A percentile compares a stretch with the other conserved stretches of the same genome.
Evolutionary conservation across 2,888 invertebrate species (phyloP).

Genomic region (Meteorus colon): DNA sequence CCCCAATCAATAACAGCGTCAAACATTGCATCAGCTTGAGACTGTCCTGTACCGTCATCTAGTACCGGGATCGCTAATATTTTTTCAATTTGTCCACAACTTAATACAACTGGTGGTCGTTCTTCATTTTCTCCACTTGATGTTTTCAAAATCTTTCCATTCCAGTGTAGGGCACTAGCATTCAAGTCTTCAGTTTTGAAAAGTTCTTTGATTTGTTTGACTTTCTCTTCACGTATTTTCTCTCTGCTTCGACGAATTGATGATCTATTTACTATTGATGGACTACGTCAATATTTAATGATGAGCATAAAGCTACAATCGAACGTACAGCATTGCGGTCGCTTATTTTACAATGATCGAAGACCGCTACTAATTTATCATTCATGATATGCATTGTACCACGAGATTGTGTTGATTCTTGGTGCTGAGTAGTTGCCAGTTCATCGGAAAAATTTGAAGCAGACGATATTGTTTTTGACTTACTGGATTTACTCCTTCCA

Average conservation of each 20-base stretch:
- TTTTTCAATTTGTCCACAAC: constrained; percentile 37
- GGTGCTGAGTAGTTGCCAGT: constrained; percentile 18
- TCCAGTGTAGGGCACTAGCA: constrained; percentile 41
- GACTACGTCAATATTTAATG: constrained; percentile 25
- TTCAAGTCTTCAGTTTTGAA: constrained; percentile 40
- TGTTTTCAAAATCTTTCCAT: constrained; percentile 39
- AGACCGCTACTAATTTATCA: constrained; percentile 34
- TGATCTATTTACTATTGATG: constrained; percentile 41
- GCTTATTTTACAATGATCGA: constrained; percentile 39
- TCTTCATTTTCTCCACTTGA: constrained; percentile 37
- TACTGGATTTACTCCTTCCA: constrained; percentile 32
- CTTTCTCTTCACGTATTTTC: constrained; percentile 31
- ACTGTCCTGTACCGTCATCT: constrained; percentile 42
- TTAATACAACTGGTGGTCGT: constrained; percentile 44
- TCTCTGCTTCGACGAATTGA: constrained; percentile 33
- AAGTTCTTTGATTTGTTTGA: constrained; percentile 32
- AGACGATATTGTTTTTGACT: constrained; percentile 22
- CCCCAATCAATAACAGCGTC: constrained; percentile 45
- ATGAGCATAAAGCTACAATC: constrained; percentile 19
- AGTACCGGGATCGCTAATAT: constrained; percentile 41
- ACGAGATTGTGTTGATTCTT: background rate
- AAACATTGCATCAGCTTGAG: constrained; percentile 43
- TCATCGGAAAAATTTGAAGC: constrained; percentile 24
- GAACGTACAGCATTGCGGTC: constrained; percentile 36
- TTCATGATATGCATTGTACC: constrained; percentile 37